These are phyloP conservation scores for Ciona savignyi DNA, from an alignment of 23 tunicate species.

Conservation along the genomic window DNA sequence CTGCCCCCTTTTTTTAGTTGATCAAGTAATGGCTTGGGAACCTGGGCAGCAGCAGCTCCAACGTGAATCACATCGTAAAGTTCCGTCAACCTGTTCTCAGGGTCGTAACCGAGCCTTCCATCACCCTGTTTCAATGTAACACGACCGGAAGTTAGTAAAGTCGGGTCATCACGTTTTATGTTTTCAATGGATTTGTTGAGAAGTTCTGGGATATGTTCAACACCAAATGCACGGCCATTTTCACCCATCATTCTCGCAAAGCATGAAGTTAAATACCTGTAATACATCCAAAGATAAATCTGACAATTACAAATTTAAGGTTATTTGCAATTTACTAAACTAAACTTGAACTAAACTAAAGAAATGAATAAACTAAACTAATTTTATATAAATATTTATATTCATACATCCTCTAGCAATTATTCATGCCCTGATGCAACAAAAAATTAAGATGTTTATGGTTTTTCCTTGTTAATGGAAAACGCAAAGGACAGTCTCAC, in stretches of 20 bases:
- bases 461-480: too few relatives aligned
- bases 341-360: too few relatives aligned
- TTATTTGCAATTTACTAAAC: too few relatives aligned
- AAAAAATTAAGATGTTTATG: too few relatives aligned
- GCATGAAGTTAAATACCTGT: conserved; percentile 74
- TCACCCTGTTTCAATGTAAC: conserved; percentile 55
- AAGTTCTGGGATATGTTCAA: conserved; percentile 84
- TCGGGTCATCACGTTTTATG: conserved; percentile 49
- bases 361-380: too few relatives aligned
- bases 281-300: too few relatives aligned
- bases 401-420: too few relatives aligned
- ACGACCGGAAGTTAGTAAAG: conserved; percentile 37
- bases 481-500: too few relatives aligned
- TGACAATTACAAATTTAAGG: too few relatives aligned
- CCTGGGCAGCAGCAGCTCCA: conserved; percentile 91
- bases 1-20: conserved; percentile 83
- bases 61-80: conserved; percentile 96
- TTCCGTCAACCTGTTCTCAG: conserved; percentile 36
- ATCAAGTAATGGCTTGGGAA: conserved; percentile 54
- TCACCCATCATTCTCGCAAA: conserved; percentile 95
- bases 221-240: conserved; percentile 62
- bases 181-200: conserved; percentile 75
- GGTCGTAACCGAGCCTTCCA: conserved; percentile 87
- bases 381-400: too few relatives aligned
- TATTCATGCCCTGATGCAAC: too few relatives aligned